A percentile compares a stretch with the other conserved stretches of the same genome.
Conservation (phyloP, 2,888 invertebrate genomes). For the Neoascia interrupta region DNA sequence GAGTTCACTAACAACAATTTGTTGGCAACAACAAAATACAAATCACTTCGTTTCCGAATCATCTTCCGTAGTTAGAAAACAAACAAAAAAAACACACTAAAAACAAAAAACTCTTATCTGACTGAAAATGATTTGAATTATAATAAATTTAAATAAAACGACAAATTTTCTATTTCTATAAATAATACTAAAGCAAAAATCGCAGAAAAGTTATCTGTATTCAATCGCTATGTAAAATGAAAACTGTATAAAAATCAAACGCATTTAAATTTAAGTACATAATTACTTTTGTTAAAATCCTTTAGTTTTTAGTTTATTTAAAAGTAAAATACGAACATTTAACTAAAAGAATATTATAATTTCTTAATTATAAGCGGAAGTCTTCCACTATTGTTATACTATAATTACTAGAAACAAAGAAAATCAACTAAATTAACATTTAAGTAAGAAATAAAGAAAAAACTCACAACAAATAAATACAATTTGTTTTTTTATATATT, state of each 20-base stretch:
- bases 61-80: constrained; percentile 62
- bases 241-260: background rate
- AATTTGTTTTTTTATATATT: constrained; percentile 31
- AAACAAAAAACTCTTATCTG: constrained; percentile 55
- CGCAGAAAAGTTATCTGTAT: background rate
- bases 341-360: constrained; percentile 55
- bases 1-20: constrained; percentile 30
- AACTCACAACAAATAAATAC: background rate
- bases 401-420: constrained; percentile 48
- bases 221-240: background rate
- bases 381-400: constrained; percentile 79
- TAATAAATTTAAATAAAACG: constrained; percentile 46
- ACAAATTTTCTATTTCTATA: constrained; percentile 47
- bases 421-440: constrained; percentile 57
- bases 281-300: too few species aligned
- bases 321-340: constrained; percentile 28
- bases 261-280: too few species aligned
- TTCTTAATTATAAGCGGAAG: constrained; percentile 78
- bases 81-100: constrained; percentile 23
- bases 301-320: background rate
- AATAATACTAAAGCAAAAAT: constrained; percentile 7
- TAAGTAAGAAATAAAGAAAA: constrained; percentile 44
- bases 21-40: constrained; percentile 34
- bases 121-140: constrained; percentile 61
- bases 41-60: constrained; percentile 38